Conservation (phyloP, 92 coral and sea anemone species). For the Epizoanthus illoricatus region DNA sequence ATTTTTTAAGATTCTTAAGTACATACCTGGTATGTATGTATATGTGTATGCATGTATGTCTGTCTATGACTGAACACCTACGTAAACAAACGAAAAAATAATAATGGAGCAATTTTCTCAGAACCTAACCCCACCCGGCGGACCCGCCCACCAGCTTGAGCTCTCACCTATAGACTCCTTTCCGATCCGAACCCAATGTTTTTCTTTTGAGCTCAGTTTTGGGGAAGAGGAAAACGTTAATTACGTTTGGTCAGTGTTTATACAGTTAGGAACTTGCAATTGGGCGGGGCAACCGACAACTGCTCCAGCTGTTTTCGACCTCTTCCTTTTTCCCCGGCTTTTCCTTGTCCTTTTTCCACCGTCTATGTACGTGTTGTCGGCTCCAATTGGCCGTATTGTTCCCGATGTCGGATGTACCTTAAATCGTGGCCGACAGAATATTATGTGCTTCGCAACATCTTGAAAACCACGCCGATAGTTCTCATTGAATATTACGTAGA, state of each 20-base stretch:
- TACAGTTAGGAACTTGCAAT: no score
- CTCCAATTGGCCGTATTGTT: conserved; percentile 14
- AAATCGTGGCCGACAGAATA: conserved; percentile 41
- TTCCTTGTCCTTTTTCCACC: background rate
- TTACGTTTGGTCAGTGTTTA: no score
- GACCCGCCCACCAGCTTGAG: no score
- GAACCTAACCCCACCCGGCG: background rate
- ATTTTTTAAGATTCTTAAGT: background rate
- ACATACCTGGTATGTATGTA: background rate
- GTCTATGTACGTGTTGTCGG: conserved; percentile 43
- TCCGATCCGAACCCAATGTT: no score
- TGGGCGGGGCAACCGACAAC: background rate
- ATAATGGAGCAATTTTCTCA: background rate
- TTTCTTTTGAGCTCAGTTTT: no score
- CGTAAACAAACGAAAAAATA: background rate
- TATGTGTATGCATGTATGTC: background rate
- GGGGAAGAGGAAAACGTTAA: no score
- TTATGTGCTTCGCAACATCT: conserved; percentile 51
- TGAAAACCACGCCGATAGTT: conserved; percentile 73
- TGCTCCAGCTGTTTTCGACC: background rate
- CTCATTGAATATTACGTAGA: conserved; percentile 74
- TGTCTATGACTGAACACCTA: background rate
- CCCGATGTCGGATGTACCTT: conserved; percentile 1
- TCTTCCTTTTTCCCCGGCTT: no score
- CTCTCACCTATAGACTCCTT: no score